Evolutionary conservation across 2,797 vertebrate genomes (phyloP), one percentile per base, ranked within the genome.

Genomic region (Chelidonichthys spinosus): DNA sequence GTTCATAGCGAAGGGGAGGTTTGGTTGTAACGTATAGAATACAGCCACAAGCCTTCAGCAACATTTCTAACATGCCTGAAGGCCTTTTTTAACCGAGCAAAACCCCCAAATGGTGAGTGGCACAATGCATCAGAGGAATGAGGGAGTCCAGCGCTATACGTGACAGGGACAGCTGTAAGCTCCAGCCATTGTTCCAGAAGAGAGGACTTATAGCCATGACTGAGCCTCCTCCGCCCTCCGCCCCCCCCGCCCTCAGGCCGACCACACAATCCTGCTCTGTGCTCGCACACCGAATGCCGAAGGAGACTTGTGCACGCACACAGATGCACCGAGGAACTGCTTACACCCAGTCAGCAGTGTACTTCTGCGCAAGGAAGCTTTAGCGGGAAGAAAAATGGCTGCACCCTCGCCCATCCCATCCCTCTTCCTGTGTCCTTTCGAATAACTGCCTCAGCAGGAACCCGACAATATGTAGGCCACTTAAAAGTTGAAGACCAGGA

Each of bases 101-200:
- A 90, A 25, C 81, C 79, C 81, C 69, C 79, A 79, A 73, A 87
- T 69, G 53, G 70, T 52, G 2, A 81, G 76, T 61, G 56, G 72
- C 77, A 90, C 87, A 88, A 87, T 88, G 83, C 86, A 83, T 89
- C 82, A 86, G 85, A 85, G 90, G 89, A 90, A 81, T 88, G 89
- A 84, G 81, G 64, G 79, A 87, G 87, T 84, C 76, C 80, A 81
- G 84, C 53, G 78, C 80, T 69, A 64, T 92, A 90, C 15, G 79
- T 90, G 92, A 91, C 93, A 91, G 88, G 88, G 88, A 92, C 92
- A 94, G 92, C 92, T 94, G 93, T 85, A 65, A 87, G 87, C 87
- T 87, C 77, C 79, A 52, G 78, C 91, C 87, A 92, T 94, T 93
- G 93, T 94, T 92, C 89, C 89, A 91, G 79, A 86, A 87, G 87